Evolutionary conservation across 2,113 vertebrate species (phyloP), one percentile per base, ranked within the genome.

Genomic region (Isichthys henryi): DNA sequence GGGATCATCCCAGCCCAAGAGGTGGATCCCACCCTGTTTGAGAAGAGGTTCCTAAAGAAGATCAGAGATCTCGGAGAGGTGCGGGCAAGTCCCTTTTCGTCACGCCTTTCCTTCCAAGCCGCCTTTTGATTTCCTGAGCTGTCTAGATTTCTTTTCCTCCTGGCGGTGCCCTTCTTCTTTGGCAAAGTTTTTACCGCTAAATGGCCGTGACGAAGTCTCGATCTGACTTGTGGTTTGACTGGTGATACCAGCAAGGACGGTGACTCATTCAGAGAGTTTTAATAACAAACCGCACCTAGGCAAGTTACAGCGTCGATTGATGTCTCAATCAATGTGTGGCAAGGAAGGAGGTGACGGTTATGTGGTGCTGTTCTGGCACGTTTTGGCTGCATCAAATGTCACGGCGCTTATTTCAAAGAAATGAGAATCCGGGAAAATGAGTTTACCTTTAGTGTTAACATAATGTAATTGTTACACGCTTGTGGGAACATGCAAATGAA

Each of bases 51-150:
- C 93, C 49, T 97, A 88, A 97, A 96, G 88, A 94, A 95, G 49
- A 96, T 97, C 88, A 94, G 96, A 21, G 95, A 97, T 66, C 89
- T 97, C 92, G 97, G 97, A 77, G 96, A 97, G 96, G 97, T 96
- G 90, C 92, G 93, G 74, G 17, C 85, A 19, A 11, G 6, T 15
- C 27, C 80, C 9, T 46, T 46, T 17, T 74, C 3, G 13, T 31
- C 70, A 39, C 31, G 27, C 15, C 31, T 77, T 77, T 7, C 0
- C 39, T 77, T 39, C 35, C 70, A 19, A 77, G 35, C 31, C 31
- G 0, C 11, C 2, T 9, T 46, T 7, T 84, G 45, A 21, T 43
- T 84, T 4, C 45, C 2, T 21, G 8, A 48, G 35, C 35, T 0
- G 35, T 19, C 74, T 39, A 83, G 43, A 48, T n/a, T 84, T 48